Evolutionary conservation across 2,888 invertebrate species (phyloP).

Genomic region (Pantelozetes paolii): DNA sequence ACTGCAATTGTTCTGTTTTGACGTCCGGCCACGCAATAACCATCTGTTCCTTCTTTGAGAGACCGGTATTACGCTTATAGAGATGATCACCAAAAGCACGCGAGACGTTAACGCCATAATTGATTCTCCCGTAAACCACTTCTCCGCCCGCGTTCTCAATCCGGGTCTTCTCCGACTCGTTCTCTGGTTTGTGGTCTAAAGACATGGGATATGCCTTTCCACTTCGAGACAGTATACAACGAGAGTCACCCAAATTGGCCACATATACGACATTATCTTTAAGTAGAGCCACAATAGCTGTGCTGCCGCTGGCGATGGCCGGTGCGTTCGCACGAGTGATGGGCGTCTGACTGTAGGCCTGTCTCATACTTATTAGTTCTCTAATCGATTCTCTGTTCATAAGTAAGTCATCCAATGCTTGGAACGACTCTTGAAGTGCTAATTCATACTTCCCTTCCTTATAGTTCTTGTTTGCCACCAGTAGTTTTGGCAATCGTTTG

Average conservation of each 20-base stretch:
- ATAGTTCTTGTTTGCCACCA: conserved; percentile 66
- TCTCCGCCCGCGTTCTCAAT: conserved; percentile 85
- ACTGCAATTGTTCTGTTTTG: conserved; percentile 68
- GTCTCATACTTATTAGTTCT: conserved; percentile 20
- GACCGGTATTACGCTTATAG: conserved; percentile 78
- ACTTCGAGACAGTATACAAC: conserved; percentile 68
- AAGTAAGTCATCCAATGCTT: conserved; percentile 81
- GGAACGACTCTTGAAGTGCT: conserved; percentile 78
- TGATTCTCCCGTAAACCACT: conserved; percentile 87
- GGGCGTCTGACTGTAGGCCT: conserved; percentile 7
- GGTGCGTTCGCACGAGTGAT: conserved; percentile 45
- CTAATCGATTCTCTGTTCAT: conserved; percentile 51
- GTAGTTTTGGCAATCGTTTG: conserved; percentile 72
- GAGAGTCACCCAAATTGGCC: conserved; percentile 96
- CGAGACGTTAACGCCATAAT: conserved; percentile 94
- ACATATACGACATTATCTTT: conserved; percentile 73
- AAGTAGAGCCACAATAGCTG: conserved; percentile 90
- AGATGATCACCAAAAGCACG: conserved; percentile 92
- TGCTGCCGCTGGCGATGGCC: conserved; percentile 71
- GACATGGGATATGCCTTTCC: conserved; percentile 88
- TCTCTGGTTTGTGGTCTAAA: conserved; percentile 96
- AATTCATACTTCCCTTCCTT: conserved; percentile 66
- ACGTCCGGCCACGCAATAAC: conserved; percentile 92
- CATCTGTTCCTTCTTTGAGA: conserved; percentile 87
- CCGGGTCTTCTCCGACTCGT: conserved; percentile 72